These are phyloP conservation scores for Drosophila barbarae DNA, from an alignment of 2,888 invertebrate species.

Conservation along the genomic window DNA sequence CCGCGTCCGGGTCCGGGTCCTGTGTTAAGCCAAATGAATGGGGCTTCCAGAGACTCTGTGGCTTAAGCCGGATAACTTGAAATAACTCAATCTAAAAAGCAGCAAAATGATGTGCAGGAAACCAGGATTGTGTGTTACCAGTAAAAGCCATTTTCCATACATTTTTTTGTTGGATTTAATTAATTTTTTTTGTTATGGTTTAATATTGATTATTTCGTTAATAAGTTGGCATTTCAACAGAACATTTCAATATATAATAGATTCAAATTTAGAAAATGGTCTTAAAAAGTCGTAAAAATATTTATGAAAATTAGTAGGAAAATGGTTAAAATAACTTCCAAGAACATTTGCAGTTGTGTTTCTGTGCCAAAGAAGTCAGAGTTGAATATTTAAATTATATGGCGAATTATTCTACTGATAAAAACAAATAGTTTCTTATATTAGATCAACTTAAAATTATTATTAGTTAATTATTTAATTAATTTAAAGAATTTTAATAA, in stretches of 20 bases:
- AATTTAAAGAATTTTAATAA: not conserved
- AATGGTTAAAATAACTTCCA: not conserved
- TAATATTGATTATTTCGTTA: not conserved
- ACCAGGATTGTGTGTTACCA: not conserved
- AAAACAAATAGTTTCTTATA: not conserved
- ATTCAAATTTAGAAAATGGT: not conserved
- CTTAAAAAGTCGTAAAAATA: not conserved
- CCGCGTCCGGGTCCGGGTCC: not conserved
- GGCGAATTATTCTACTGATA: not conserved
- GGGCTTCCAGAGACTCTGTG: not conserved
- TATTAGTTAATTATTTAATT: not conserved
- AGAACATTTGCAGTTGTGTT: not conserved
- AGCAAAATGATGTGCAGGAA: not conserved
- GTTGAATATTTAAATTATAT: too few relatives aligned
- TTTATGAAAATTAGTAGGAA: not conserved
- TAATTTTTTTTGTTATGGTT: not conserved
- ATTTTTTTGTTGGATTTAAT: not conserved
- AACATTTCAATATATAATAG: not conserved
- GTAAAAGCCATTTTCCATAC: not conserved
- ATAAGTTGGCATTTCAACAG: not conserved
- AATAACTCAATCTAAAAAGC: conserved; percentile 4
- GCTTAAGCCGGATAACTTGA: conserved; percentile 3
- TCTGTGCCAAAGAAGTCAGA: not conserved
- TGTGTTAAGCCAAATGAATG: conserved; percentile 5
- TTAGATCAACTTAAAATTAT: not conserved